Evolutionary conservation across 1,140 invertebrate species (phyloP).

Genomic region (Dreissena rostriformis): DNA sequence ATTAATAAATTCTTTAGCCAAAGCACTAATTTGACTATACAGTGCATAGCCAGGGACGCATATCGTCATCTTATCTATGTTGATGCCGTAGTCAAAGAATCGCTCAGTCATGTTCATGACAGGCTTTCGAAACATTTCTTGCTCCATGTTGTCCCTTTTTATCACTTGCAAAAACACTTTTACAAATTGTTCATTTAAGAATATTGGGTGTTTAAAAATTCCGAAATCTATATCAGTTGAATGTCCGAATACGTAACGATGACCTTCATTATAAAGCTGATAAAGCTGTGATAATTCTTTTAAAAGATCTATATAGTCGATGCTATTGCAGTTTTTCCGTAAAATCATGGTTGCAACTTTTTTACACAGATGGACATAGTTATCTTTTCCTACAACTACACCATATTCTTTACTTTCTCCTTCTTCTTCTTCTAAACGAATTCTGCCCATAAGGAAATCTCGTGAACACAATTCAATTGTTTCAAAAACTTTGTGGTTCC

Average conservation of each 20-base stretch:
- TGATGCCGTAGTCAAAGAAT: slow-evolving; percentile 41
- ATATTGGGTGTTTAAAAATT: slow-evolving; percentile 33
- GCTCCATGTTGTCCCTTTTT: background rate
- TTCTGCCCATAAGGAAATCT: slow-evolving; percentile 20
- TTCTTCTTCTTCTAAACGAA: background rate
- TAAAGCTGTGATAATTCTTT: background rate
- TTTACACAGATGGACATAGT: background rate
- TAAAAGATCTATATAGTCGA: background rate
- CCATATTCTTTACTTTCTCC: background rate
- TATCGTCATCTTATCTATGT: slow-evolving; percentile 14
- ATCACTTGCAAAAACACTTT: slow-evolving; percentile 11
- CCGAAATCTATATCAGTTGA: slow-evolving; percentile 34
- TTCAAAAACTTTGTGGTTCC: background rate
- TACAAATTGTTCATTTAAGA: slow-evolving; percentile 4
- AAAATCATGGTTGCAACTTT: slow-evolving; percentile 17
- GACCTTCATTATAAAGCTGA: background rate
- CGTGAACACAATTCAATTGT: background rate
- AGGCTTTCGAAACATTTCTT: slow-evolving; percentile 7
- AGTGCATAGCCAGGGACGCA: slow-evolving; percentile 20
- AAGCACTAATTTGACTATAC: background rate
- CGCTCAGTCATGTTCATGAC: slow-evolving; percentile 33
- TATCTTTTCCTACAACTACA: background rate
- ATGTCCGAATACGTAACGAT: too few relatives aligned
- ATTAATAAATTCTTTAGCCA: slow-evolving; percentile 18
- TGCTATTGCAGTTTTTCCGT: slow-evolving; percentile 11